Conservation (phyloP, 64 coral and sea anemone genomes). For the Actinia equina region DNA sequence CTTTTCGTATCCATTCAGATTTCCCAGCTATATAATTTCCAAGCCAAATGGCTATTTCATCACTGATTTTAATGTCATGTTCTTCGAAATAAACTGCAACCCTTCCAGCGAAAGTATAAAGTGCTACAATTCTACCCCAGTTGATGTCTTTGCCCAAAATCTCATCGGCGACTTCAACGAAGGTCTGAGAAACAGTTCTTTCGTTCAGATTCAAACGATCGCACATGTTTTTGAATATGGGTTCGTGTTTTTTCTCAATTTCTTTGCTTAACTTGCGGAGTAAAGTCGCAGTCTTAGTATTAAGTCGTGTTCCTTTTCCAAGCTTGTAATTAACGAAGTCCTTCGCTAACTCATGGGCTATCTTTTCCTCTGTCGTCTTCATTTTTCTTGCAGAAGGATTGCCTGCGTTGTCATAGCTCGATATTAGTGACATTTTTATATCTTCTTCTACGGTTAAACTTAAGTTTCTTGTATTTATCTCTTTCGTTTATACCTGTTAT, state of each 20-base stretch:
- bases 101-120: conserved; percentile 67
- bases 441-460: background rate
- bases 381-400: conserved; percentile 22
- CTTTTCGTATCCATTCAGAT: conserved; percentile 68
- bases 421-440: conserved; percentile 44
- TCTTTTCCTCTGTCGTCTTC: conserved; percentile 55
- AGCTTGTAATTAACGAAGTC: conserved; percentile 68
- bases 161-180: conserved; percentile 77
- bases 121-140: conserved; percentile 76
- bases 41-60: conserved; percentile 60
- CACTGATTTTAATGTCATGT: conserved; percentile 43
- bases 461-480: background rate
- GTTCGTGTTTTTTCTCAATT: conserved; percentile 76
- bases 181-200: conserved; percentile 41
- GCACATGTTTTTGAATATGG: conserved; percentile 80
- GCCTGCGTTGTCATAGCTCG: background rate
- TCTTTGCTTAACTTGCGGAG: conserved; percentile 57
- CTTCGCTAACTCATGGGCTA: conserved; percentile 45
- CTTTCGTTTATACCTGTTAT: background rate
- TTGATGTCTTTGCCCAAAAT: conserved; percentile 66
- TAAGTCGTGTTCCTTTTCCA: conserved; percentile 29
- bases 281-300: conserved; percentile 33
- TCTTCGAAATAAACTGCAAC: conserved; percentile 54
- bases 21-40: conserved; percentile 60
- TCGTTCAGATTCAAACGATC: conserved; percentile 53